A percentile compares a stretch with the other conserved stretches of the same genome.
phyloP scores from a whole-genome alignment of 2,797 vertebrate species.

The Catharus ustulatus region DNA sequence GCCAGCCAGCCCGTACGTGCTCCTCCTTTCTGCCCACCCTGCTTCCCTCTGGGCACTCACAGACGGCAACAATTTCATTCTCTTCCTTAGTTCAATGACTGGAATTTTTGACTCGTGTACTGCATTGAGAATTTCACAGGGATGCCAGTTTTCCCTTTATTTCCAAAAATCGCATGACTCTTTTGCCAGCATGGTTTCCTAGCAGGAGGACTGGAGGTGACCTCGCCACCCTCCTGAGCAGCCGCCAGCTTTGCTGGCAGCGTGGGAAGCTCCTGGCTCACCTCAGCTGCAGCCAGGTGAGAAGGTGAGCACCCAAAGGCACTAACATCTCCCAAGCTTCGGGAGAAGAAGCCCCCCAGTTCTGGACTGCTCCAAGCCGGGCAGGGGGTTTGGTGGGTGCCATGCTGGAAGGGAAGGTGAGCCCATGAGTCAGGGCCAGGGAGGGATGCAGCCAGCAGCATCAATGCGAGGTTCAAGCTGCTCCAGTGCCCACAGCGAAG shows the following conservation, averaged over 20 bases:
- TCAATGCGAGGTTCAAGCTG: accelerated
- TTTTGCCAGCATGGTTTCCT: background rate
- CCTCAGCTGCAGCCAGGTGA: accelerated
- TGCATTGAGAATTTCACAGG: background rate
- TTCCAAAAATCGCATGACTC: background rate
- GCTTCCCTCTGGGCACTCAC: background rate
- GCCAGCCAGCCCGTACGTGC: background rate
- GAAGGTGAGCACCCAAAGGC: background rate
- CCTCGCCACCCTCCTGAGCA: background rate
- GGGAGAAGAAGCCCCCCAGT: background rate
- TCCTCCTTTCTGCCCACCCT: accelerated
- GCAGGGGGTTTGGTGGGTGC: background rate
- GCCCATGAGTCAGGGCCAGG: background rate
- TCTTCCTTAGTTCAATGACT: background rate
- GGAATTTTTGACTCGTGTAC: background rate
- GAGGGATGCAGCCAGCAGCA: accelerated
- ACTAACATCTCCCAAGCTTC: background rate
- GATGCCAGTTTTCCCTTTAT: background rate
- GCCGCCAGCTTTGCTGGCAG: background rate
- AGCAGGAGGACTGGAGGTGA: background rate
- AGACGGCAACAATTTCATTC: background rate
- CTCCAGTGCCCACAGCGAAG: background rate
- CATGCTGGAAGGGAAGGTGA: background rate
- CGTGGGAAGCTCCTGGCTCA: accelerated
- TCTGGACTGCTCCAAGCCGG: accelerated